Evolutionary conservation across 1,140 invertebrate genomes (phyloP), one percentile per base, ranked within the genome.

Genomic region (Ceratina japonica): DNA sequence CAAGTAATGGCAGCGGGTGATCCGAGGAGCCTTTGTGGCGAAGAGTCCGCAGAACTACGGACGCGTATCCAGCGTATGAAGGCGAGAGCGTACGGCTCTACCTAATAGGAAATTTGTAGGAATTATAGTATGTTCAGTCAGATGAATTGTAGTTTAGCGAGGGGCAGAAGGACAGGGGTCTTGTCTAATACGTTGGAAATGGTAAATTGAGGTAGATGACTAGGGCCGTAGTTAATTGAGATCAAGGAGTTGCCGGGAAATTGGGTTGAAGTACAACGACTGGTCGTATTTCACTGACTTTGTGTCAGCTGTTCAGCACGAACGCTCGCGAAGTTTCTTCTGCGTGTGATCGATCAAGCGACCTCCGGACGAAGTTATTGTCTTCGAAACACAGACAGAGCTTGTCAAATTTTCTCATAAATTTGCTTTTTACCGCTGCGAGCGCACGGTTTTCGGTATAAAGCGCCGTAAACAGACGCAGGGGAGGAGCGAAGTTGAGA

Each of bases 91-190:
- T 44, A 10, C 37, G 37, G 5, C 10, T 10, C 5, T 44, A 10
- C 5, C 37, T 44, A 44, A 44, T 44, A 3, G 16, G 62, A 70
- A 83, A 79, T 51, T 69, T 81, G 70, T 59, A 24, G 56, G 51
- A 62, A 85, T 85, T 72, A 62, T n/a, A 72, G 81, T 78, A 83
- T 85, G 83, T 85, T 83, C 77, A 84, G 83, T 62, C 65, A 52
- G 79, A 68, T 83, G 78, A 83, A 85, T 85, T 68, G 73, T 65
- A 63, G 71, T 85, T 85, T 85, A 85, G 84, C 62, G 82, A 84
- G 82, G 62, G 79, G 37, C 71, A 59, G 82, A 59, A 77, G 52
- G 68, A n/a, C 52, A 2, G 15, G 52, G 18, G 65, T 68, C 68
- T 68, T 51, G 70, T 56, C 52, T 24, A 73, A 52, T 51, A 24